Conservation (phyloP, 2,888 invertebrate species). For the Tachina lurida region DNA sequence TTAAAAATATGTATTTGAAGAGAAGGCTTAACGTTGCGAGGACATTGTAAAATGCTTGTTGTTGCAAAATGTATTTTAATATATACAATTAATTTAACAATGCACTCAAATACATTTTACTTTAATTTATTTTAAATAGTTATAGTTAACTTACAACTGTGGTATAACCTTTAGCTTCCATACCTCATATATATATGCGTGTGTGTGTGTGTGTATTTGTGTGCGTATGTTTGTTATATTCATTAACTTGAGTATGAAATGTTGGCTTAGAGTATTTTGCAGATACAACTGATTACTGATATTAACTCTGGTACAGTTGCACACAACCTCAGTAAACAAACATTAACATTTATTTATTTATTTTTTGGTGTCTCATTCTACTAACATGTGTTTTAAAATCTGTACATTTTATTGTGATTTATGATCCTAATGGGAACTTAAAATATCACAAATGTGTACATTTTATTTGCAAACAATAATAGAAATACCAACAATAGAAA, state of each 20-base stretch:
- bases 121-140: too few relatives aligned
- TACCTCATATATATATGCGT: too few relatives aligned
- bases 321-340: neutral
- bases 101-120: too few relatives aligned
- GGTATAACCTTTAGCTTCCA: too few relatives aligned
- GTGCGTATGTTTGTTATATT: neutral
- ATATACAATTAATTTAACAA: neutral
- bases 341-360: neutral
- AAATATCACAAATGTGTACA: neutral
- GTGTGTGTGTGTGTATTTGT: too few relatives aligned
- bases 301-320: neutral
- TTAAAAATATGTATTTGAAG: neutral
- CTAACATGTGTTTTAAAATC: constrained; percentile 23
- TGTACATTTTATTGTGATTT: constrained; percentile 53
- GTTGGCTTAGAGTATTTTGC: neutral
- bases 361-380: neutral
- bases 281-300: constrained; percentile 19
- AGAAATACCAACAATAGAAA: neutral
- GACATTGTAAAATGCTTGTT: neutral
- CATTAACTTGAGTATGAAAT: neutral
- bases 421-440: constrained; percentile 59
- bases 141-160: too few relatives aligned
- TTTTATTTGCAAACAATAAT: constrained; percentile 12
- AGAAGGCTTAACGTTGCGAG: neutral
- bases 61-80: neutral